These are phyloP conservation scores for Synanceia verrucosa DNA, from an alignment of 2,797 vertebrate species.

Conservation along the genomic window DNA sequence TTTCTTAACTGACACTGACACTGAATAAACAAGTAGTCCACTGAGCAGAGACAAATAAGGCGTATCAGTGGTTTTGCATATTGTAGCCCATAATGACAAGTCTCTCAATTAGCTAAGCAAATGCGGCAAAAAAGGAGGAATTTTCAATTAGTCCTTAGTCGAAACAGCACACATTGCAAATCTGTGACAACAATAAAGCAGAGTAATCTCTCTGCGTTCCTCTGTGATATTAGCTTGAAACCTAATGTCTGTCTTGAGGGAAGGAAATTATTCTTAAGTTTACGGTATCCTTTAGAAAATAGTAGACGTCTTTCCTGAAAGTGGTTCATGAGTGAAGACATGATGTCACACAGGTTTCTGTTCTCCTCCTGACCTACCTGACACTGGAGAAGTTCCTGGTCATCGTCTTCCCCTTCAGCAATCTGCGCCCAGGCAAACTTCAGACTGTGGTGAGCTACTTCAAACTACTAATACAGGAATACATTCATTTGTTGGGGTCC, in stretches of 20 bases:
- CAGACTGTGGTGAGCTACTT: conserved; percentile 76
- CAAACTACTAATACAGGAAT: not conserved
- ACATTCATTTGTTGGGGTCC: not conserved
- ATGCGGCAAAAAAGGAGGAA: not conserved
- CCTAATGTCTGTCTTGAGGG: not conserved
- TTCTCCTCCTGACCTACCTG: conserved; percentile 87
- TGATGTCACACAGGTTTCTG: conserved; percentile 74
- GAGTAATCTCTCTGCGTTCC: not conserved
- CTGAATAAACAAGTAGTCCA: not conserved
- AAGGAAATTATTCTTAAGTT: not conserved
- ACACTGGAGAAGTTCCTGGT: conserved; percentile 90
- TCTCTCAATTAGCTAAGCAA: not conserved
- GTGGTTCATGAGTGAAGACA: not conserved
- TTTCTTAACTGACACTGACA: not conserved
- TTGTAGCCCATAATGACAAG: not conserved
- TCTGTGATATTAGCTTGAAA: not conserved
- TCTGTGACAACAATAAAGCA: not conserved
- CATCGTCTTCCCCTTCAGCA: conserved; percentile 90
- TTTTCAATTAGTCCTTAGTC: not conserved
- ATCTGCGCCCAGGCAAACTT: conserved; percentile 82
- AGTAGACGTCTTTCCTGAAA: not conserved
- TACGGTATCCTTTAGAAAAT: not conserved
- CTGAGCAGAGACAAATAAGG: not conserved
- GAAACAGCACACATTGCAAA: not conserved
- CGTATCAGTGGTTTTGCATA: not conserved